These are phyloP conservation scores for Tanytarsus gracilentus DNA, from an alignment of 2,888 invertebrate genomes.

Conservation along the genomic window DNA sequence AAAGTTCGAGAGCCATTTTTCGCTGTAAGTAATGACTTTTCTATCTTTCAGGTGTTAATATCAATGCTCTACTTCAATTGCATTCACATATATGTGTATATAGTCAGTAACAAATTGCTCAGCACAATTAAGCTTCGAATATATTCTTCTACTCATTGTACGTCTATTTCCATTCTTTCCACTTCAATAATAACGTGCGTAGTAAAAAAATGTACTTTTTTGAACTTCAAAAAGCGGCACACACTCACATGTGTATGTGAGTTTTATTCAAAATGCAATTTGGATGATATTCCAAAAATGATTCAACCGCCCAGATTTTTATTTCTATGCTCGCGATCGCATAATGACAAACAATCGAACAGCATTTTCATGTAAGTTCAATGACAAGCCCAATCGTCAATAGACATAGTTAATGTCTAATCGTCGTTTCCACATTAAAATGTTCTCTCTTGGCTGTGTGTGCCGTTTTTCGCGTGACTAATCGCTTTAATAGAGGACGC, in stretches of 20 bases:
- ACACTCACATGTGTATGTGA: not conserved
- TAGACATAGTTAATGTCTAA: slow-evolving; percentile 11
- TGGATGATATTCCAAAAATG: slow-evolving; percentile 16
- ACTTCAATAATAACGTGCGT: slow-evolving; percentile 10
- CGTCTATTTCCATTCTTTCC: not conserved
- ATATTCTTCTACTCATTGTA: not conserved
- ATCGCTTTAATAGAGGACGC: slow-evolving; percentile 24
- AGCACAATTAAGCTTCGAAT: too few relatives aligned
- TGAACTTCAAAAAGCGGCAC: not conserved
- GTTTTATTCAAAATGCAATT: not conserved
- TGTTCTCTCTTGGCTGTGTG: slow-evolving; percentile 9
- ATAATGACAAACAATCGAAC: slow-evolving; percentile 21
- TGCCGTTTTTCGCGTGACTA: slow-evolving; percentile 27
- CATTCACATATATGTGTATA: not conserved
- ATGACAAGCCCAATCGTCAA: slow-evolving; percentile 29
- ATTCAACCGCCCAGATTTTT: slow-evolving; percentile 23
- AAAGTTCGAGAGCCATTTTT: slow-evolving; percentile 26
- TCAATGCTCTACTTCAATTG: too few relatives aligned
- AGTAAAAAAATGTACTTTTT: too few relatives aligned
- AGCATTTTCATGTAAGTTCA: slow-evolving; percentile 19
- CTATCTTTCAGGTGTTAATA: too few relatives aligned
- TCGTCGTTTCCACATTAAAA: not conserved
- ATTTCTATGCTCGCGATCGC: not conserved
- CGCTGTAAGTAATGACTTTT: slow-evolving; percentile 13
- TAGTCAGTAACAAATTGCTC: too few relatives aligned